Evolutionary conservation across 2,113 vertebrate genomes (phyloP).

Genomic region (Forbesichthys papilliferus): DNA sequence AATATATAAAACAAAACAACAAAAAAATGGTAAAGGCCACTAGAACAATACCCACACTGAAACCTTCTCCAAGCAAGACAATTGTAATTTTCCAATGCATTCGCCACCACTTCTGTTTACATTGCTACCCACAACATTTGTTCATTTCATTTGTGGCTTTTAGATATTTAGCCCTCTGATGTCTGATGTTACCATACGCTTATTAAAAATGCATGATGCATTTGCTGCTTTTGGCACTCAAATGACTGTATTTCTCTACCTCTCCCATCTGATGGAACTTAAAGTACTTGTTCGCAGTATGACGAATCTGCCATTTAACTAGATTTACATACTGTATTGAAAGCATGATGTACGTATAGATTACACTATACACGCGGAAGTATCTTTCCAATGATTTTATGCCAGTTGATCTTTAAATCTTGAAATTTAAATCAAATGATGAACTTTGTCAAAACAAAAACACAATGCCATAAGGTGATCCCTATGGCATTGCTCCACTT

Average conservation of each 20-base stretch:
- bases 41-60: conserved; percentile 11
- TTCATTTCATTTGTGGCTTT: conserved; percentile 66
- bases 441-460: too few species aligned
- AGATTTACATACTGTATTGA: conserved; percentile 55
- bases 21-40: conserved; percentile 53
- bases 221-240: conserved; percentile 51
- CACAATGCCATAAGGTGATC: too few species aligned
- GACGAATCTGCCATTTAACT: conserved; percentile 47
- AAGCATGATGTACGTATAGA: conserved; percentile 40
- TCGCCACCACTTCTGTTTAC: conserved; percentile 40
- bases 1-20: conserved; percentile 22
- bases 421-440: too few species aligned
- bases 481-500: too few species aligned
- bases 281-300: conserved; percentile 55
- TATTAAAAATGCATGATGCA: conserved; percentile 72
- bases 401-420: too few species aligned
- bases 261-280: conserved; percentile 54
- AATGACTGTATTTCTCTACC: conserved; percentile 39
- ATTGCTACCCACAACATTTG: conserved; percentile 57
- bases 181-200: conserved; percentile 63
- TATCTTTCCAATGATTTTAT: too few species aligned
- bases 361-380: neutral
- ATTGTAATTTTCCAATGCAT: neutral
- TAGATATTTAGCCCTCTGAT: conserved; percentile 58
- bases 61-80: neutral